Percentiles rank a stretch among this genome's conserved stretches.
These are phyloP conservation scores for Heterotilapia buettikoferi DNA, from an alignment of 2,113 vertebrate species.

Conservation along the genomic window DNA sequence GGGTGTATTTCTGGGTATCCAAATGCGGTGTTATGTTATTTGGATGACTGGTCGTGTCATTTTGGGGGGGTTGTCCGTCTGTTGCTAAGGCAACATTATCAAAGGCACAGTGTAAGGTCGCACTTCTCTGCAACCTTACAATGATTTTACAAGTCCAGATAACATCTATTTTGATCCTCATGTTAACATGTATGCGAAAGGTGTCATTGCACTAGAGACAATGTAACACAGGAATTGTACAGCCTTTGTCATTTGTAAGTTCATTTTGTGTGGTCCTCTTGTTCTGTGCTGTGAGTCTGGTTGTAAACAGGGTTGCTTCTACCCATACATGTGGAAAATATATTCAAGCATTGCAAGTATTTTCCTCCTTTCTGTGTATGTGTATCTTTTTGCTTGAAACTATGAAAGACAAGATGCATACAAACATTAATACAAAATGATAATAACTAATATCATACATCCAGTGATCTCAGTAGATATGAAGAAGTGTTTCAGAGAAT, in stretches of 20 bases:
- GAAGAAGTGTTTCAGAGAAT: neutral
- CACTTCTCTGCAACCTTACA: neutral
- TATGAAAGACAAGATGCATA: neutral
- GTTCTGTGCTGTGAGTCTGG: neutral
- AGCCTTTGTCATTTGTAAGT: neutral
- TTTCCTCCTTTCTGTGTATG: neutral
- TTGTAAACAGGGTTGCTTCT: neutral
- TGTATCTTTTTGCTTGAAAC: neutral
- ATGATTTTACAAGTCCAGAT: neutral
- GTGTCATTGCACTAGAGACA: neutral
- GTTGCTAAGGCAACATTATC: neutral
- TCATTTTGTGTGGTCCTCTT: neutral
- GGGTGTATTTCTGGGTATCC: neutral
- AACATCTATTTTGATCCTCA: neutral
- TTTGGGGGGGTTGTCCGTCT: neutral
- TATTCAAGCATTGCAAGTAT: neutral
- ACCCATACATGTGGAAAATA: neutral
- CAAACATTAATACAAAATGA: neutral
- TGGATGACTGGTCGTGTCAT: neutral
- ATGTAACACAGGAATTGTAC: neutral
- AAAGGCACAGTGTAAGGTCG: neutral
- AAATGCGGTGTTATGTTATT: neutral
- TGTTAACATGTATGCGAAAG: neutral
- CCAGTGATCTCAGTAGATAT: neutral
- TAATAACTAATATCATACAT: neutral